A percentile compares a stretch with the other conserved stretches of the same genome.
phyloP scores from a whole-genome alignment of 2,888 invertebrate species.

The Orthonychiurus folsomi region DNA sequence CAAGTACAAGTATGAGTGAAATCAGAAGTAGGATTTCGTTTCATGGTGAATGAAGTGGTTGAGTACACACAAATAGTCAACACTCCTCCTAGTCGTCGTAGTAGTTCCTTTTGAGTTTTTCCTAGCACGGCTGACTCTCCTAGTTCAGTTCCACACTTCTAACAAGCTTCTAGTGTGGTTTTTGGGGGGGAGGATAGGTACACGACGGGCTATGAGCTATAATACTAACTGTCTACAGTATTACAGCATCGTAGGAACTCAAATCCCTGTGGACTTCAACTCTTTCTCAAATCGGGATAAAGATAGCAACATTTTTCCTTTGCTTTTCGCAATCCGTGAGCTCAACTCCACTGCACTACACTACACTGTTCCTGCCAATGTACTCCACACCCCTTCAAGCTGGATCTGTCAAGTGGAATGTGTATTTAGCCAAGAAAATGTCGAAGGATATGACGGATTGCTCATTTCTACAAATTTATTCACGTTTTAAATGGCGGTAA shows the following conservation, averaged over 20 bases:
- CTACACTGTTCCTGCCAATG: too few species aligned
- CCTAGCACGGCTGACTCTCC: too few species aligned
- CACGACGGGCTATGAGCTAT: not conserved
- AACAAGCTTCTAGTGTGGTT: too few species aligned
- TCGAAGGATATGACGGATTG: too few species aligned
- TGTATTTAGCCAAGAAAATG: too few species aligned
- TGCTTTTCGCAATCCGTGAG: not conserved
- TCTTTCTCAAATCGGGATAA: not conserved
- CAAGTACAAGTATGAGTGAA: not conserved
- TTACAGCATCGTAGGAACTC: not conserved
- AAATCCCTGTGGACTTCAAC: not conserved
- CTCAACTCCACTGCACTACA: too few species aligned
- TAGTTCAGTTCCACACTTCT: too few species aligned
- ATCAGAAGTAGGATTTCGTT: not conserved
- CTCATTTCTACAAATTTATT: too few species aligned
- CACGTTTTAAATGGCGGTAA: too few species aligned
- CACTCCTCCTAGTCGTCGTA: not conserved
- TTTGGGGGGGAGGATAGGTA: too few species aligned
- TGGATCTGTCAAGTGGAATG: too few species aligned
- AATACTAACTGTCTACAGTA: not conserved
- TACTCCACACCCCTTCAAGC: too few species aligned
- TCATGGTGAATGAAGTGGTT: not conserved
- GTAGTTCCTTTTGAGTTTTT: not conserved
- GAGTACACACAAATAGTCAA: constrained; percentile 1
- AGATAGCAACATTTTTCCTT: not conserved